Conservation (phyloP, 1,140 invertebrate genomes). For the Forficula auricularia region DNA sequence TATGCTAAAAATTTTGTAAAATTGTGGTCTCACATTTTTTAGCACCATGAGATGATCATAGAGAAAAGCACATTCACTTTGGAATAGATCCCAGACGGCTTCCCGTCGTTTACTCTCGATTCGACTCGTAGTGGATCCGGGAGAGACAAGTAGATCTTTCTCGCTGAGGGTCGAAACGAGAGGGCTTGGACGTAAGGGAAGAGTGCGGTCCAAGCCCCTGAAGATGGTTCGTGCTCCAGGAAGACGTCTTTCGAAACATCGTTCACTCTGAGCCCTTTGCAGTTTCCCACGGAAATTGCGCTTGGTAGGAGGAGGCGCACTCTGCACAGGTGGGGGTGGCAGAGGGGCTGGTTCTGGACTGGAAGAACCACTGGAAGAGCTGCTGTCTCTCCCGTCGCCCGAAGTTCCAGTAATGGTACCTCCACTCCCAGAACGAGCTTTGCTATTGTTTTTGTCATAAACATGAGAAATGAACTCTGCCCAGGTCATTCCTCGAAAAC, state of each 20-base stretch:
- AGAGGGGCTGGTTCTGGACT: not conserved
- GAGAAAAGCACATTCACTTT: constrained; percentile 47
- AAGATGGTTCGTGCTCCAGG: constrained; percentile 8
- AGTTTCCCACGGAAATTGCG: constrained; percentile 6
- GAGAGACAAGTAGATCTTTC: constrained; percentile 13
- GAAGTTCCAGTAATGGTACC: not conserved
- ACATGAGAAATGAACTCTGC: constrained; percentile 25
- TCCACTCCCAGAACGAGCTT: not conserved
- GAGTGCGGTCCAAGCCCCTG: constrained; percentile 8
- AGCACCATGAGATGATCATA: constrained; percentile 51
- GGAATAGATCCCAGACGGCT: constrained; percentile 53
- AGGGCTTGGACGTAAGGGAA: constrained; percentile 11
- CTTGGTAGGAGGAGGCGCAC: not conserved
- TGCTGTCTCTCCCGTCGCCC: not conserved
- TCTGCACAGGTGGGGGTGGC: not conserved
- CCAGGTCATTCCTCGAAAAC: constrained; percentile 34
- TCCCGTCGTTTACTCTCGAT: constrained; percentile 29
- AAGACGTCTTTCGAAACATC: constrained; percentile 15
- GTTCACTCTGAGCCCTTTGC: constrained; percentile 14
- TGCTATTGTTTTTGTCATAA: not conserved
- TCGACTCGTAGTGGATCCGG: constrained; percentile 12
- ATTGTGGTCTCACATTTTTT: constrained; percentile 39
- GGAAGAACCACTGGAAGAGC: constrained; percentile 2
- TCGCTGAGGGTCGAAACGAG: constrained; percentile 12
- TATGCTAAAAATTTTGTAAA: too few species aligned